A percentile compares a stretch with the other conserved stretches of the same genome.
Conservation (phyloP, 2,113 vertebrate genomes). For the Bubo bubo region DNA sequence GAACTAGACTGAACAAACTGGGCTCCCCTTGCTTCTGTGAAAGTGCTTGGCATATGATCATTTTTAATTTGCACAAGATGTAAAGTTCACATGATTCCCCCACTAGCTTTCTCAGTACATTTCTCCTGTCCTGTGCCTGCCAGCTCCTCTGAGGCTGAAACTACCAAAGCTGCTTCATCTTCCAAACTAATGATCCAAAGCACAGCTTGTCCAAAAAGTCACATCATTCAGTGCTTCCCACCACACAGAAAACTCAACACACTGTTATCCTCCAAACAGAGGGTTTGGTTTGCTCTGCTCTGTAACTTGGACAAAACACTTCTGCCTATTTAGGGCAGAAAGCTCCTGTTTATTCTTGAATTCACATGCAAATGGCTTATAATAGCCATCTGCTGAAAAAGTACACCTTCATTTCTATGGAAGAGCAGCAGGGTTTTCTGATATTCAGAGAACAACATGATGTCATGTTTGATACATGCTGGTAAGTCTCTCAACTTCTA, state of each 20-base stretch:
- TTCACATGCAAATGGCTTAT: not conserved
- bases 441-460: not conserved
- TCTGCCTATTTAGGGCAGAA: not conserved
- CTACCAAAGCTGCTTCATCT: not conserved
- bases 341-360: not conserved
- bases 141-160: not conserved
- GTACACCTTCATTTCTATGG: not conserved
- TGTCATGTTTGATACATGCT: not conserved
- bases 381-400: not conserved
- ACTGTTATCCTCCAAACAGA: not conserved
- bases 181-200: not conserved
- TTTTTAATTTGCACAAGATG: not conserved
- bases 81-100: not conserved
- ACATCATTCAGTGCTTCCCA: not conserved
- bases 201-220: not conserved
- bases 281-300: not conserved
- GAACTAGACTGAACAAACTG: not conserved
- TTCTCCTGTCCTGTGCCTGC: not conserved
- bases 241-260: not conserved
- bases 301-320: not conserved
- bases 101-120: not conserved
- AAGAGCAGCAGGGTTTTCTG: not conserved
- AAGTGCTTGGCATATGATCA: not conserved
- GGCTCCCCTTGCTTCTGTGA: not conserved
- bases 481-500: not conserved